Evolutionary conservation across 2,113 vertebrate genomes (phyloP).

Genomic region (Rhinichthys klamathensis): DNA sequence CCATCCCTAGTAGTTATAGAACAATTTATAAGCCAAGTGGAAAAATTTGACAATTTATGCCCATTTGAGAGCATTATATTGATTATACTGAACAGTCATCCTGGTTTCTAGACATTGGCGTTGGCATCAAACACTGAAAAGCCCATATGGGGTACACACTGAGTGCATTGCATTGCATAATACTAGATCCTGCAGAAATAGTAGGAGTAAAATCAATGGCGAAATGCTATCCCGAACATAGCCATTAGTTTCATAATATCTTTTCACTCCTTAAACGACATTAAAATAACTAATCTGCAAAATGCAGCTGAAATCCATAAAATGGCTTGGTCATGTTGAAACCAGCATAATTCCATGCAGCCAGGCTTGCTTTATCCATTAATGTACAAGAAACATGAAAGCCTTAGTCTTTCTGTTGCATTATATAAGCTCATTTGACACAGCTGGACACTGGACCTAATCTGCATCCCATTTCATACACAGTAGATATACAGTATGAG

Average conservation of each 20-base stretch:
- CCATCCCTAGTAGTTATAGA: not conserved
- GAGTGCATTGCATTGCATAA: slow-evolving; percentile 10
- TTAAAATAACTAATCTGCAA: slow-evolving; percentile 34
- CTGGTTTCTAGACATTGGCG: not conserved
- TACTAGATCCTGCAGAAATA: not conserved
- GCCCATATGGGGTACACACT: not conserved
- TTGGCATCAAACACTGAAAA: slow-evolving; percentile 12
- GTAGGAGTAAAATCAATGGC: not conserved
- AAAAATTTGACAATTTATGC: not conserved
- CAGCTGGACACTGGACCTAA: slow-evolving; percentile 31
- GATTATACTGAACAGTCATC: not conserved
- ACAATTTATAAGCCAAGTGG: not conserved
- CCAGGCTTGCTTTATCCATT: slow-evolving; percentile 31
- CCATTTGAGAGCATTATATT: not conserved
- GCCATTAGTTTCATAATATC: not conserved
- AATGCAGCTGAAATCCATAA: slow-evolving; percentile 20
- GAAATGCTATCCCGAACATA: not conserved
- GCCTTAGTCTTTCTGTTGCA: slow-evolving; percentile 14
- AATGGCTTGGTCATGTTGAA: slow-evolving; percentile 39
- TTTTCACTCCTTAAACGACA: not conserved
- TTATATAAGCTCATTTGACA: slow-evolving; percentile 48
- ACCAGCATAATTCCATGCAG: not conserved
- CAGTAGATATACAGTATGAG: slow-evolving; percentile 34
- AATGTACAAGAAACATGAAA: slow-evolving; percentile 41
- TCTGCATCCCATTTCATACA: slow-evolving; percentile 44